Evolutionary conservation across 2,888 invertebrate genomes (phyloP).

Genomic region (Hermaeophaga mercurialis): DNA sequence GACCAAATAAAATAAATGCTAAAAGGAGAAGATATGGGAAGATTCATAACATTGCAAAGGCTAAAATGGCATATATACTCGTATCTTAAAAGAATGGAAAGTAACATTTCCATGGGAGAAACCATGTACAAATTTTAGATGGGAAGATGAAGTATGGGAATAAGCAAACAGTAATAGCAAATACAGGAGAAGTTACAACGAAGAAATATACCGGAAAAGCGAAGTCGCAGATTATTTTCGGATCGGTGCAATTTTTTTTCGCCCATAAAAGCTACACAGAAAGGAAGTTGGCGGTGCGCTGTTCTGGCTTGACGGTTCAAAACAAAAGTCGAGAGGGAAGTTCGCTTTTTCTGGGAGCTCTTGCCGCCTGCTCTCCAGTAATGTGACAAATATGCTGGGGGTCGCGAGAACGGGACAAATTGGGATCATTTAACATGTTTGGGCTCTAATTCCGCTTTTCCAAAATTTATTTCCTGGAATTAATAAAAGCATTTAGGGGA

Average conservation of each 20-base stretch:
- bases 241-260: slow-evolving; percentile 7
- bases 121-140: too few species aligned
- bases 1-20: too few species aligned
- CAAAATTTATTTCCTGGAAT: slow-evolving; percentile 19
- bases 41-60: too few species aligned
- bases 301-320: slow-evolving; percentile 12
- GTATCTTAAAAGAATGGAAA: too few species aligned
- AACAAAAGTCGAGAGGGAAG: slow-evolving; percentile 23
- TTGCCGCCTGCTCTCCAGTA: slow-evolving; percentile 11
- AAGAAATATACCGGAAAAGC: too few species aligned
- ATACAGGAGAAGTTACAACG: too few species aligned
- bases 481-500: slow-evolving; percentile 15
- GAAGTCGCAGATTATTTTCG: too few species aligned
- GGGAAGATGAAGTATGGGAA: too few species aligned
- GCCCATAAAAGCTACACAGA: slow-evolving; percentile 18
- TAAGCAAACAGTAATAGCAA: too few species aligned
- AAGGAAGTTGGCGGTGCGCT: slow-evolving; percentile 22
- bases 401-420: slow-evolving; percentile 19
- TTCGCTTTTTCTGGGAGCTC: slow-evolving; percentile 13
- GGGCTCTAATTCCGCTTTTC: slow-evolving; percentile 17
- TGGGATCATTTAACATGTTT: slow-evolving; percentile 22
- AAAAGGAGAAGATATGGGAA: too few species aligned
- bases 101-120: too few species aligned
- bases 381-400: slow-evolving; percentile 24
- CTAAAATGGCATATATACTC: too few species aligned